phyloP scores from a whole-genome alignment of 2,888 invertebrate species.

The Acleris holmiana region DNA sequence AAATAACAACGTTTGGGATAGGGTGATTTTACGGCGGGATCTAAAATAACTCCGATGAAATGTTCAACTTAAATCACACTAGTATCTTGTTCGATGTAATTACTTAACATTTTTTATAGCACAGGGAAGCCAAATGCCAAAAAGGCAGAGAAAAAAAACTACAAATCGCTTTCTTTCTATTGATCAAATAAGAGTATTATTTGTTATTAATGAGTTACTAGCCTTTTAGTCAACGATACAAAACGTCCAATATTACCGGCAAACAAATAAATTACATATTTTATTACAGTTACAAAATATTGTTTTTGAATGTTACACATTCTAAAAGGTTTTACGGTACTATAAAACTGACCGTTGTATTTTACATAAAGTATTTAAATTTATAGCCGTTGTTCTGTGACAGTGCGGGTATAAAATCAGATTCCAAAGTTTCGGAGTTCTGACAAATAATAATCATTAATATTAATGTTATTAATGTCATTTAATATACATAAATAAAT shows the following conservation, averaged over 20 bases:
- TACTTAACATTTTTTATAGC: too few relatives aligned
- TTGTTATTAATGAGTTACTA: too few relatives aligned
- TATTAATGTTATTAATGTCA: conserved; percentile 28
- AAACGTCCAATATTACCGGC: conserved; percentile 7
- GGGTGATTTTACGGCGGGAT: neutral
- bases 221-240: too few relatives aligned
- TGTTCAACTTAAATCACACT: neutral
- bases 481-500: conserved; percentile 29
- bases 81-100: too few relatives aligned
- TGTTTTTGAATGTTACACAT: conserved; percentile 62
- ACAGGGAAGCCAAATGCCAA: too few relatives aligned
- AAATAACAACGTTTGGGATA: conserved; percentile 24
- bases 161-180: too few relatives aligned
- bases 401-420: conserved; percentile 61
- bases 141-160: too few relatives aligned
- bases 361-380: conserved; percentile 68
- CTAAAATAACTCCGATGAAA: conserved; percentile 21
- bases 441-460: conserved; percentile 28
- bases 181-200: too few relatives aligned
- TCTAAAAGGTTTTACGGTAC: conserved; percentile 63
- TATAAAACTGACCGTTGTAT: conserved; percentile 67
- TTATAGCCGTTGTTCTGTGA: conserved; percentile 70
- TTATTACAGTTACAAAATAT: conserved; percentile 61
- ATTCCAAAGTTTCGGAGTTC: conserved; percentile 45
- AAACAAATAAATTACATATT: conserved; percentile 57